Evolutionary conservation across 2,113 vertebrate species (phyloP).

Genomic region (Jaculus jaculus): DNA sequence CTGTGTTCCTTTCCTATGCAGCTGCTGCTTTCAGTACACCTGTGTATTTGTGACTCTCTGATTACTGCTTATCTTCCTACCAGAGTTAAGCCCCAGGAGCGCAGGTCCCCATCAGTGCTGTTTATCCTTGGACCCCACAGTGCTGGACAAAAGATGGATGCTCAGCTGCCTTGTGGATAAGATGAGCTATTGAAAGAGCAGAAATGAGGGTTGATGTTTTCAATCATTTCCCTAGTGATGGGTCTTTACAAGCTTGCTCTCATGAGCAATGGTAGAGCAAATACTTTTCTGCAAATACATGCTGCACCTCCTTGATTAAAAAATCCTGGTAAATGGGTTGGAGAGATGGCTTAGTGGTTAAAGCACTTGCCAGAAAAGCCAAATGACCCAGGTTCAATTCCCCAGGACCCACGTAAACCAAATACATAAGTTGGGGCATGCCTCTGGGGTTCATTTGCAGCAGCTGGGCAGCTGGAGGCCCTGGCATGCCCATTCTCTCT

Average conservation of each 20-base stretch:
- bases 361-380: too few species aligned
- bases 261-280: not conserved
- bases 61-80: not conserved
- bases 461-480: too few species aligned
- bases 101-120: not conserved
- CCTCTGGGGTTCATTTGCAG: too few species aligned
- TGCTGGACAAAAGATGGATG: not conserved
- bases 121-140: not conserved
- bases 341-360: too few species aligned
- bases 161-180: not conserved
- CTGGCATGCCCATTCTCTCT: too few species aligned
- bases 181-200: not conserved
- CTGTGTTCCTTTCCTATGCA: not conserved
- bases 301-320: not conserved
- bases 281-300: not conserved
- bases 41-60: not conserved
- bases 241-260: not conserved
- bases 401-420: too few species aligned
- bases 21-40: not conserved
- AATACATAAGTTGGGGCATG: too few species aligned
- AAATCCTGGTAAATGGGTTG: not conserved
- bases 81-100: not conserved
- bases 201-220: not conserved
- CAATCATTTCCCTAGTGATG: not conserved
- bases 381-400: too few species aligned